phyloP scores from a whole-genome alignment of 2,113 vertebrate species.

The Bufo gargarizans region DNA sequence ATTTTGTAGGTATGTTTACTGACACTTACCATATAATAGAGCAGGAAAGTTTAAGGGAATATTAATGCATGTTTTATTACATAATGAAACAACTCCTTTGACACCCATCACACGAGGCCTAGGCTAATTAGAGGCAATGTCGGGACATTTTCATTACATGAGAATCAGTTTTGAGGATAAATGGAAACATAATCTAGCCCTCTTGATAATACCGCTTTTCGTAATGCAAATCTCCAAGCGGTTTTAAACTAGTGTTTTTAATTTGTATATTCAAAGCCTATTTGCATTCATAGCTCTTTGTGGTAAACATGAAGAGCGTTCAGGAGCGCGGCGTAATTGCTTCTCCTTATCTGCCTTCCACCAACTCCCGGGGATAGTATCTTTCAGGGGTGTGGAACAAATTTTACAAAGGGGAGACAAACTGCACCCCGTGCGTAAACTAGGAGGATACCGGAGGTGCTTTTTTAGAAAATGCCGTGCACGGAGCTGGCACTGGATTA shows the following conservation, averaged over 20 bases:
- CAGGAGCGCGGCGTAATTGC: conserved; percentile 21
- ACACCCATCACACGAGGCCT: neutral
- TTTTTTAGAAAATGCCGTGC: neutral
- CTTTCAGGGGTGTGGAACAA: neutral
- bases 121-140: conserved; percentile 31
- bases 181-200: conserved; percentile 48
- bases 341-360: conserved; percentile 20
- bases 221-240: conserved; percentile 51
- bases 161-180: conserved; percentile 47
- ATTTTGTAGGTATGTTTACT: neutral
- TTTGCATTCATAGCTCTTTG: conserved; percentile 55
- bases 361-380: conserved; percentile 25
- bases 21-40: neutral
- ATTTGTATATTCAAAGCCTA: conserved; percentile 57
- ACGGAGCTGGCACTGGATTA: conserved; percentile 11
- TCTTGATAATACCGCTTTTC: conserved; percentile 38
- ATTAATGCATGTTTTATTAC: neutral
- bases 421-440: too few species aligned
- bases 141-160: conserved; percentile 45
- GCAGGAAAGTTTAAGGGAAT: neutral
- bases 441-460: too few species aligned
- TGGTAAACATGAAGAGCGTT: conserved; percentile 44
- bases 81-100: neutral
- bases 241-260: conserved; percentile 38
- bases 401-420: neutral